Conservation (phyloP, 2,797 vertebrate genomes). For the Amphiprion clarkii region DNA sequence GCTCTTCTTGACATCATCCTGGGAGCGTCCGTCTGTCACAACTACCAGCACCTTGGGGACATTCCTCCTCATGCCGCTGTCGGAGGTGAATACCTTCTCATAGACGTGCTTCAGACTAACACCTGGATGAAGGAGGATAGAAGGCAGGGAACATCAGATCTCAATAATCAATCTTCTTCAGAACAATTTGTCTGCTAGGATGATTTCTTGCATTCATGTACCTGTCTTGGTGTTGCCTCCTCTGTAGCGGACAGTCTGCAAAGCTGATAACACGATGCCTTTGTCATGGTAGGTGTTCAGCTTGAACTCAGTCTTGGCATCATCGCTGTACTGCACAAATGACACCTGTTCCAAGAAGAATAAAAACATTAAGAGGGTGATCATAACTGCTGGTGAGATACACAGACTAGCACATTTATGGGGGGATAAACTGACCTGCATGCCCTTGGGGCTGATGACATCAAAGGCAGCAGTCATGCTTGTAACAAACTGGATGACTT, state of each 20-base stretch:
- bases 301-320: constrained; percentile 97
- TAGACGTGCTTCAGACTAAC: constrained; percentile 93
- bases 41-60: constrained; percentile 98
- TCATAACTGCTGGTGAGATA: not conserved
- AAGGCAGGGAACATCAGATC: not conserved
- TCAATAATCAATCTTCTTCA: not conserved
- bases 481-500: constrained; percentile 97
- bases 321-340: constrained; percentile 97
- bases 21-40: constrained; percentile 97
- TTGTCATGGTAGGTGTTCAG: constrained; percentile 96
- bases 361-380: not conserved
- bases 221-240: constrained; percentile 99
- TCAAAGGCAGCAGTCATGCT: constrained; percentile 97
- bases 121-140: constrained; percentile 79
- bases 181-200: not conserved
- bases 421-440: constrained; percentile 88
- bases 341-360: constrained; percentile 88
- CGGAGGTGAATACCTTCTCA: constrained; percentile 94
- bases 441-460: constrained; percentile 90
- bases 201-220: constrained; percentile 56
- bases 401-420: not conserved
- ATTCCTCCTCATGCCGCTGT: constrained; percentile 94
- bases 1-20: constrained; percentile 97
- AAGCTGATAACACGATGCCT: constrained; percentile 90
- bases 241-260: constrained; percentile 93